A percentile compares a stretch with the other conserved stretches of the same genome.
Conservation (phyloP, 2,797 vertebrate genomes). For the Amazonetta brasiliensis region DNA sequence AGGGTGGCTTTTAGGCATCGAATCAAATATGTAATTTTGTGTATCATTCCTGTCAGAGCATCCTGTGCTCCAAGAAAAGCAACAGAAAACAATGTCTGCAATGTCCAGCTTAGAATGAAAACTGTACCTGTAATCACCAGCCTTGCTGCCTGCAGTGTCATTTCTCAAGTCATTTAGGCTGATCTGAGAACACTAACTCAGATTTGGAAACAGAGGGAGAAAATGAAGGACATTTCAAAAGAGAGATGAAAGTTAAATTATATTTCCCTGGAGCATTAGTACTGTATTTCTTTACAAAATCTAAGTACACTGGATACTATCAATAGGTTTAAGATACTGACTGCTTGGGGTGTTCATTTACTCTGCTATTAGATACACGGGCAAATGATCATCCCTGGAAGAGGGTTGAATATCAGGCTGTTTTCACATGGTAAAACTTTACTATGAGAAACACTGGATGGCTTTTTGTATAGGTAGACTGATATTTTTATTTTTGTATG, state of each 20-base stretch:
- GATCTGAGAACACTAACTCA: not conserved
- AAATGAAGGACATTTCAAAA: constrained; percentile 51
- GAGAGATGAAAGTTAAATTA: constrained; percentile 24
- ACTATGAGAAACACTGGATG: not conserved
- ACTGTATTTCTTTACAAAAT: constrained; percentile 33
- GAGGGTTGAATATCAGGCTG: not conserved
- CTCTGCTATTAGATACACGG: constrained; percentile 13
- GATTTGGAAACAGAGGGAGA: constrained; percentile 6
- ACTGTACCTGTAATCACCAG: constrained; percentile 58
- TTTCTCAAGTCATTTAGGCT: constrained; percentile 20
- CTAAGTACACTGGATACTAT: constrained; percentile 2
- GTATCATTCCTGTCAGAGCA: constrained; percentile 81
- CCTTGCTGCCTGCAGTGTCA: not conserved
- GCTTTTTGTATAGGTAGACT: constrained; percentile 18
- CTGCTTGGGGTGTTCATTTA: constrained; percentile 14
- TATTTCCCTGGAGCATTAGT: constrained; percentile 14
- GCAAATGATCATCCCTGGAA: constrained; percentile 40
- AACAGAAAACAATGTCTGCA: constrained; percentile 71
- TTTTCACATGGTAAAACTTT: not conserved
- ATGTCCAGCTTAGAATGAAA: constrained; percentile 43
- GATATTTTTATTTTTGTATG: not conserved
- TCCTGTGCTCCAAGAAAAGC: constrained; percentile 77
- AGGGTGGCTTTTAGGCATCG: constrained; percentile 82
- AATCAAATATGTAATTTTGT: constrained; percentile 84
- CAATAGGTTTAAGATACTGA: not conserved